Evolutionary conservation across 2,113 vertebrate species (phyloP).

Genomic region (Datnioides undecimradiatus): DNA sequence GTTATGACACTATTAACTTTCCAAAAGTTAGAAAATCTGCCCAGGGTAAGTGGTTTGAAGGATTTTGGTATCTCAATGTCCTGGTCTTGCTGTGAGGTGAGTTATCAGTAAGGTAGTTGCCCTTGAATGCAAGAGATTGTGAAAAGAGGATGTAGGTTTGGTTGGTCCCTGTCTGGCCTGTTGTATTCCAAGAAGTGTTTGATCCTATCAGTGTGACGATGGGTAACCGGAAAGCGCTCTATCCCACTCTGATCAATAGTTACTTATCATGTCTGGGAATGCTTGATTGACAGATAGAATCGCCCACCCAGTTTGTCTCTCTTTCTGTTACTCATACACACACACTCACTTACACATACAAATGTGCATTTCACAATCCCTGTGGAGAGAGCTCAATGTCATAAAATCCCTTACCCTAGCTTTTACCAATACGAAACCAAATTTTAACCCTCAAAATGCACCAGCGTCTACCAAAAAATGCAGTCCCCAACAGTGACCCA

Average conservation of each 20-base stretch:
- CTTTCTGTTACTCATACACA: background rate
- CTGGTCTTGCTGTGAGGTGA: background rate
- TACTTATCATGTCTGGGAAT: conserved; percentile 78
- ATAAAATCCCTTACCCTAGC: no score
- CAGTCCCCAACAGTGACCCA: no score
- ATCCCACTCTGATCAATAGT: conserved; percentile 75
- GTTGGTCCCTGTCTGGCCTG: conserved; percentile 17
- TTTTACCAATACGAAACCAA: no score
- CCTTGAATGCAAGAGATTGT: conserved; percentile 42
- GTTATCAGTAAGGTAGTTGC: no score
- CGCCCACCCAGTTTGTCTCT: conserved; percentile 1
- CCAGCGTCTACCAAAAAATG: no score
- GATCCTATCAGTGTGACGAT: conserved; percentile 69
- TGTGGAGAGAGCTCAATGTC: no score
- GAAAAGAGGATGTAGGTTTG: conserved; percentile 22
- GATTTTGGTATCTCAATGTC: background rate
- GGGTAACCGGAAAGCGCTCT: conserved; percentile 68
- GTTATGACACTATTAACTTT: background rate
- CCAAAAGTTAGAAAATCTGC: background rate
- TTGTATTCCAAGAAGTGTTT: conserved; percentile 73
- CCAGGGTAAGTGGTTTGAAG: background rate
- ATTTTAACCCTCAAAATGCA: no score
- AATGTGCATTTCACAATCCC: no score
- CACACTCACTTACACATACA: conserved; percentile 2
- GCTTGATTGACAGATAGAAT: conserved; percentile 59